Percentiles rank a stretch among this genome's conserved stretches.
phyloP scores from a whole-genome alignment of 2,797 vertebrate genomes.

The Microtus californicus region DNA sequence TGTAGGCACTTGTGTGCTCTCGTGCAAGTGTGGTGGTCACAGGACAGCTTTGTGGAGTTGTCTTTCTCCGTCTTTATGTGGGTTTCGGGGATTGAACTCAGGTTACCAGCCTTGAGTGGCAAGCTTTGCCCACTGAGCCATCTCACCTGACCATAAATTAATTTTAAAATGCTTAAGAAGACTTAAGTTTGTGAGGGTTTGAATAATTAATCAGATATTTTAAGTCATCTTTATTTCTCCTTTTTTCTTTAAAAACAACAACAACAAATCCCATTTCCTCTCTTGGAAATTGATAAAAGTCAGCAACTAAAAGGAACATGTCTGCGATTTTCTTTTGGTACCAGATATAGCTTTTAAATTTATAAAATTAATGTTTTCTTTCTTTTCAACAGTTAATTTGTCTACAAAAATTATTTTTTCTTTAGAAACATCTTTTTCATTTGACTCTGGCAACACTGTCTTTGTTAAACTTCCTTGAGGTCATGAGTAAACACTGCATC shows the following conservation, averaged over 20 bases:
- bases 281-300: constrained; percentile 24
- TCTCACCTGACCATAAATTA: not conserved
- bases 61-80: not conserved
- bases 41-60: not conserved
- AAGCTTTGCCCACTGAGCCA: not conserved
- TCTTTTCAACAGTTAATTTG: constrained; percentile 22
- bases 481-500: not conserved
- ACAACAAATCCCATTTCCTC: not conserved
- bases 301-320: constrained; percentile 23
- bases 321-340: constrained; percentile 29
- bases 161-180: not conserved
- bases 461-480: not conserved
- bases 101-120: not conserved
- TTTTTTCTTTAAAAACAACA: constrained; percentile 32
- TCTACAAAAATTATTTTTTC: not conserved
- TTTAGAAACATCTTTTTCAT: not conserved
- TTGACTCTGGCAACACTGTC: not conserved
- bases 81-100: too few relatives aligned
- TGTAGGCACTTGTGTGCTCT: not conserved
- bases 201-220: constrained; percentile 33
- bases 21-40: not conserved
- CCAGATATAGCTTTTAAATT: not conserved
- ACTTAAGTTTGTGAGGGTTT: not conserved
- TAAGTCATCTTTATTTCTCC: constrained; percentile 32
- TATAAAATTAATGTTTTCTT: not conserved